Conservation (phyloP, 2,113 vertebrate species). For the Pogonocichla stellata region DNA sequence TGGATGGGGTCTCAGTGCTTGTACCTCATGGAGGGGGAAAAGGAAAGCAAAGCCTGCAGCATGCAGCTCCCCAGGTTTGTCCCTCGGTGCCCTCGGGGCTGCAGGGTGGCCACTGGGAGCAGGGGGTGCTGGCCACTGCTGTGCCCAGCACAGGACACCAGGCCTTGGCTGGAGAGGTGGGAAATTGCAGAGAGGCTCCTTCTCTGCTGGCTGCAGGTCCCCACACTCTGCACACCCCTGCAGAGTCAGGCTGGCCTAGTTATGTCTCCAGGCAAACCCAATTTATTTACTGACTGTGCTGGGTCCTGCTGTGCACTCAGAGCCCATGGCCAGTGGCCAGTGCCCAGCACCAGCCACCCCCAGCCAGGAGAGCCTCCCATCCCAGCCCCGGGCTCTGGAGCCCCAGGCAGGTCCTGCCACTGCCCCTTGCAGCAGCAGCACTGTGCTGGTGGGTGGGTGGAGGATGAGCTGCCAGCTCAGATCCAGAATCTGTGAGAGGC, state of each 20-base stretch:
- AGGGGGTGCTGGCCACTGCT: accelerated
- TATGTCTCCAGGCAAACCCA: neutral
- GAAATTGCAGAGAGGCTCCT: neutral
- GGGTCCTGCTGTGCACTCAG: accelerated
- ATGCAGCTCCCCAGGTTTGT: neutral
- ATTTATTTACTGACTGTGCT: neutral
- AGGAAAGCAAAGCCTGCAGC: neutral
- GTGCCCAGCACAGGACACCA: neutral
- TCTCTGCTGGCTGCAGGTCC: neutral
- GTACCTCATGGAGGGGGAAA: accelerated
- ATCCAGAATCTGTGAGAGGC: constrained; percentile 58
- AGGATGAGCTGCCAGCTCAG: constrained; percentile 64
- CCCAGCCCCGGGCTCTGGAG: neutral
- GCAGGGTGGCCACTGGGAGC: accelerated
- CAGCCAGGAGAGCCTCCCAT: neutral
- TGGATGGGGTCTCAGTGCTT: neutral
- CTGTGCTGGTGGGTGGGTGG: neutral
- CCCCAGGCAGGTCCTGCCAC: neutral
- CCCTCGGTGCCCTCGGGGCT: neutral
- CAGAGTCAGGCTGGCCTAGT: neutral
- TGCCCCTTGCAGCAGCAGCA: neutral
- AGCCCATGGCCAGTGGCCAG: neutral
- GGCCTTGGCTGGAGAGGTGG: accelerated
- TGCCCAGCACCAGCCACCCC: neutral
- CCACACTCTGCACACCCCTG: neutral